A percentile compares a stretch with the other conserved stretches of the same genome.
Conservation (phyloP, 2,797 vertebrate genomes). For the Masticophis lateralis region DNA sequence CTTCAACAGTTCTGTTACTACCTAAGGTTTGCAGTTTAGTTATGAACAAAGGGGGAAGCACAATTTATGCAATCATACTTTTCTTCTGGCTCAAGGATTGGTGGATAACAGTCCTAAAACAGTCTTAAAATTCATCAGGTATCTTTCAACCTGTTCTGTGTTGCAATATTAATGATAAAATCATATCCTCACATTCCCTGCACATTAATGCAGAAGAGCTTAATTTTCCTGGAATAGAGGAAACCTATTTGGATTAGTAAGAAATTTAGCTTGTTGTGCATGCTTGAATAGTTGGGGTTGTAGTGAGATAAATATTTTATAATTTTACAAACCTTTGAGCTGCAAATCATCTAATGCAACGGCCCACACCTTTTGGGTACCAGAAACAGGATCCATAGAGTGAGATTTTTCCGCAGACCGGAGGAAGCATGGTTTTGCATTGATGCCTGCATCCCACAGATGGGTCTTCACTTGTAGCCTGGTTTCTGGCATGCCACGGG, state of each 20-base stretch:
- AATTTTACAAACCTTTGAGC: not conserved
- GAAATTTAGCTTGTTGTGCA: not conserved
- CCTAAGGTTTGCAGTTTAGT: not conserved
- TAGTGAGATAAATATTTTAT: not conserved
- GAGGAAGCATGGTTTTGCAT: not conserved
- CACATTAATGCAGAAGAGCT: not conserved
- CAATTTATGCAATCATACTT: not conserved
- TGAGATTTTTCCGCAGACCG: not conserved
- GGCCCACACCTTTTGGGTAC: not conserved
- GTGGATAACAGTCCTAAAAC: not conserved
- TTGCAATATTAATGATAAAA: not conserved
- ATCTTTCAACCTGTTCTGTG: not conserved
- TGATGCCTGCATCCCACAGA: not conserved
- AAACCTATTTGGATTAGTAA: not conserved
- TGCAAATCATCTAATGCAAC: not conserved
- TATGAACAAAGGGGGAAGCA: not conserved
- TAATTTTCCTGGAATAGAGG: not conserved
- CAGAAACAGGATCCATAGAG: not conserved
- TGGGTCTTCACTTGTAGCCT: not conserved
- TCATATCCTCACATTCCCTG: not conserved
- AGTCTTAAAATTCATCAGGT: not conserved
- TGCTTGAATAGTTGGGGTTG: not conserved
- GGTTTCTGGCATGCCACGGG: not conserved
- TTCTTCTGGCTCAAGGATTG: not conserved
- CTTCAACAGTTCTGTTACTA: not conserved